Percentiles rank a stretch among this genome's conserved stretches.
phyloP scores from a whole-genome alignment of 2,888 invertebrate genomes.

The Pomacea canaliculata region DNA sequence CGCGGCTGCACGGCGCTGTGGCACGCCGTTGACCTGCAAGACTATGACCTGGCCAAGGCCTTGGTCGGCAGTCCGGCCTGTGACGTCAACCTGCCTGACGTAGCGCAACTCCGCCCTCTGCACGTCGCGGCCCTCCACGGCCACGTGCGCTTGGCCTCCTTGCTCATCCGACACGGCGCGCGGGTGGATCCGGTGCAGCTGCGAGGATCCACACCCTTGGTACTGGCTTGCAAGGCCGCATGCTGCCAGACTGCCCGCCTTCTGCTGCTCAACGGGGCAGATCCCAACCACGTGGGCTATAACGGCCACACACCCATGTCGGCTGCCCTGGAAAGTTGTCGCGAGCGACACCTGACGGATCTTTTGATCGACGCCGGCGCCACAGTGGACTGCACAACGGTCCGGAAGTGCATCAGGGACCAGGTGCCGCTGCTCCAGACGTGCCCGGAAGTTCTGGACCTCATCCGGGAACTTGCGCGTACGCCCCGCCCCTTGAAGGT shows the following conservation, averaged over 20 bases:
- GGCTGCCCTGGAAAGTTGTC: conserved; percentile 44
- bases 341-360: conserved; percentile 42
- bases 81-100: conserved; percentile 53
- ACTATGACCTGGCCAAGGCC: conserved; percentile 54
- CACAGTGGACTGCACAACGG: conserved; percentile 41
- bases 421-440: conserved; percentile 43
- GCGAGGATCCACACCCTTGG: conserved; percentile 55
- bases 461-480: conserved; percentile 40
- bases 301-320: conserved; percentile 57
- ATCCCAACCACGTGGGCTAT: conserved; percentile 54
- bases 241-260: conserved; percentile 46
- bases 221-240: conserved; percentile 50
- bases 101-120: conserved; percentile 50
- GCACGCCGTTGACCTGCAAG: conserved; percentile 57
- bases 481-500: conserved; percentile 45
- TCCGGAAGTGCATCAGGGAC: conserved; percentile 47
- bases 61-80: conserved; percentile 38
- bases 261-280: conserved; percentile 54
- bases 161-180: conserved; percentile 50
- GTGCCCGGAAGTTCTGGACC: conserved; percentile 43
- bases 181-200: conserved; percentile 51
- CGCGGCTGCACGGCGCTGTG: conserved; percentile 54
- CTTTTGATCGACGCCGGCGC: conserved; percentile 54
- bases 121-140: conserved; percentile 58
- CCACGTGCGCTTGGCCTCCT: conserved; percentile 48